Base-by-base conservation (phyloP, 2,888 invertebrate genomes). In the Adelognathus sp. region DNA sequence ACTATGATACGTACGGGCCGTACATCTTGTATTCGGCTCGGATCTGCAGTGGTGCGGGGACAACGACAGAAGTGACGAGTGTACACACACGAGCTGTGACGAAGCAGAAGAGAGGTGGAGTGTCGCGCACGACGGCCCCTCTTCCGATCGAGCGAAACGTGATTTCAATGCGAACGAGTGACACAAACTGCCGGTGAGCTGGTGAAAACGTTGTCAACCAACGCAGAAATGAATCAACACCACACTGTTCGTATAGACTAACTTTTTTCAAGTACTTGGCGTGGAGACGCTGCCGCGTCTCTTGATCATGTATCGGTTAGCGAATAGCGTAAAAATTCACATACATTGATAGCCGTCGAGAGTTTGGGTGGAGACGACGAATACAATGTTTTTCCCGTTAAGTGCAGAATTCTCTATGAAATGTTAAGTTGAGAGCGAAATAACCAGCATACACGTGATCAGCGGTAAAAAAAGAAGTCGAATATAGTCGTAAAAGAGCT, bases 131-230 rank as follows among this genome's bases (percentile, higher is more conserved):
- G 61, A 46, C 67, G 69, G 74, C 75, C 75, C 81, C 79, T 79
- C 82, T 82, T 81, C 82, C 83, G 81, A 84, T 84, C 81, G 75
- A 54, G 61, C 66, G 74, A 76, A 82, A 86, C 85, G 84, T 86
- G 85, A 85, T 86, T 86, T 85, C 83, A 85, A 86, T 86, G 73
- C 79, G 80, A 84, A 85, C 74, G 81, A 85, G 79, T 77, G 70
- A 79, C 50, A 50, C 24, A 64, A 60, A 31, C 66, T 39, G 71
- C 58, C 61, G 63, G 58, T 44, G 52, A 64, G 50, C 66, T 44
- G 36, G 70, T 71, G 61, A 74, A 60, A 70, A 67, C 56, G 72
- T 50, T 41, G 54, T 61, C 33, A 31, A 58, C 9, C 67, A 27
- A 60, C 56, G 66, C 54, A 36, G 52, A 58, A 76, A 16, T 74